A percentile compares a stretch with the other conserved stretches of the same genome.
phyloP scores from a whole-genome alignment of 2,113 vertebrate species.

The Alligator mississippiensis region DNA sequence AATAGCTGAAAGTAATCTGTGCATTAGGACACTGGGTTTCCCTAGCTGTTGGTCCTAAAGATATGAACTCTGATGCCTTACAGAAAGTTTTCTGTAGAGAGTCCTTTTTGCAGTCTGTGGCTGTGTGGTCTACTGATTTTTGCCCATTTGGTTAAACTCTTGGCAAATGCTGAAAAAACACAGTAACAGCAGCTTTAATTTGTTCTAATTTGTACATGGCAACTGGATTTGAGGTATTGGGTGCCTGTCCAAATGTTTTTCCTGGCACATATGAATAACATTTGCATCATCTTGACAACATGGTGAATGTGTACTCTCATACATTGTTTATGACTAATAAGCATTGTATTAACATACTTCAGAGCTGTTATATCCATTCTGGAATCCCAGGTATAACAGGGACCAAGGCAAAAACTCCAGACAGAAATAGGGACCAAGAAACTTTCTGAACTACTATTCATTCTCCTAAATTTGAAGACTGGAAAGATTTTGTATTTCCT shows the following conservation, averaged over 20 bases:
- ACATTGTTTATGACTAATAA: background rate
- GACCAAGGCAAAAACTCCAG: fast-evolving
- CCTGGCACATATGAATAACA: background rate
- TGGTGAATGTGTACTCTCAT: background rate
- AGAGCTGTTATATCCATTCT: background rate
- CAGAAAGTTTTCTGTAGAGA: background rate
- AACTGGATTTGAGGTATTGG: background rate
- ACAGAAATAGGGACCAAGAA: background rate
- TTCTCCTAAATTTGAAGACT: background rate
- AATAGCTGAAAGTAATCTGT: background rate
- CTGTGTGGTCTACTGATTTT: background rate
- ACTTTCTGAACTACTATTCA: background rate
- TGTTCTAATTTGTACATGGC: background rate
- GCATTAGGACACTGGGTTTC: background rate
- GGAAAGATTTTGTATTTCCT: background rate
- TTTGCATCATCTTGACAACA: background rate
- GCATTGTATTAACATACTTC: background rate
- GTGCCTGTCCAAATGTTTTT: background rate
- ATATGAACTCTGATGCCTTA: background rate
- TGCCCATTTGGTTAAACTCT: background rate
- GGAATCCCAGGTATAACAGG: background rate
- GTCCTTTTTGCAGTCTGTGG: background rate
- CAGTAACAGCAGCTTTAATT: background rate
- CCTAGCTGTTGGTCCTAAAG: background rate
- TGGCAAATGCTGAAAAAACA: background rate